Percentiles rank a stretch among this genome's conserved stretches.
Evolutionary conservation across 2,888 invertebrate species (phyloP).

Genomic region (Xanthorhoe designata): DNA sequence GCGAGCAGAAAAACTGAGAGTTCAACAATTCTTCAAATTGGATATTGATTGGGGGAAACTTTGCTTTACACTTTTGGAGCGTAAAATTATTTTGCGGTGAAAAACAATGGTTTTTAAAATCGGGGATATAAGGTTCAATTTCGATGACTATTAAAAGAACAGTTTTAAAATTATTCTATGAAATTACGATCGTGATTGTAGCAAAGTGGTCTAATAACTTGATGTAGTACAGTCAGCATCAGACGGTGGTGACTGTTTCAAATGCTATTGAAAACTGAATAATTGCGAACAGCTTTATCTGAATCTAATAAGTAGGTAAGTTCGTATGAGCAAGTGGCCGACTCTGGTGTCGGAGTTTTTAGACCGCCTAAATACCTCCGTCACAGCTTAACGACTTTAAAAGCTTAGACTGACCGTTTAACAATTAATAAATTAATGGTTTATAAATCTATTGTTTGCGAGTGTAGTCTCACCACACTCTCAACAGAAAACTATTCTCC

Average conservation of each 20-base stretch:
- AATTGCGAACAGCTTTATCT: too few relatives aligned
- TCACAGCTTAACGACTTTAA: too few relatives aligned
- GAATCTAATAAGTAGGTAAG: too few relatives aligned
- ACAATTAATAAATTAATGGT: too few relatives aligned
- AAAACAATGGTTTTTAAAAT: background rate
- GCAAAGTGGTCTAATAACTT: background rate
- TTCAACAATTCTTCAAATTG: conserved; percentile 53
- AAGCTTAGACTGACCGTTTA: too few relatives aligned
- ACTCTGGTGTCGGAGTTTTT: too few relatives aligned
- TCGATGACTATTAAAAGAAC: background rate
- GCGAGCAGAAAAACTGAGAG: conserved; percentile 57
- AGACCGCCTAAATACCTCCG: too few relatives aligned
- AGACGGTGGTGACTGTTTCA: too few relatives aligned
- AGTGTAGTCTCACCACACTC: too few relatives aligned
- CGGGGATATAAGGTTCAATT: background rate
- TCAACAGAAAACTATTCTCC: too few relatives aligned
- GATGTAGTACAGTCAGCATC: background rate
- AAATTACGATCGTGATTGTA: background rate
- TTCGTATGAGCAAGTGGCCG: too few relatives aligned
- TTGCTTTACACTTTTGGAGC: conserved; percentile 20
- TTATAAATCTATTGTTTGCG: too few relatives aligned
- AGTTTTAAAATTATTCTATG: background rate
- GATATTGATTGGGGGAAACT: conserved; percentile 48
- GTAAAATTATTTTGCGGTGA: conserved; percentile 18
- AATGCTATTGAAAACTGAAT: background rate